Percentiles rank a stretch among this genome's conserved stretches.
Evolutionary conservation across 2,888 invertebrate species (phyloP).

Genomic region (Anticlea derivata): DNA sequence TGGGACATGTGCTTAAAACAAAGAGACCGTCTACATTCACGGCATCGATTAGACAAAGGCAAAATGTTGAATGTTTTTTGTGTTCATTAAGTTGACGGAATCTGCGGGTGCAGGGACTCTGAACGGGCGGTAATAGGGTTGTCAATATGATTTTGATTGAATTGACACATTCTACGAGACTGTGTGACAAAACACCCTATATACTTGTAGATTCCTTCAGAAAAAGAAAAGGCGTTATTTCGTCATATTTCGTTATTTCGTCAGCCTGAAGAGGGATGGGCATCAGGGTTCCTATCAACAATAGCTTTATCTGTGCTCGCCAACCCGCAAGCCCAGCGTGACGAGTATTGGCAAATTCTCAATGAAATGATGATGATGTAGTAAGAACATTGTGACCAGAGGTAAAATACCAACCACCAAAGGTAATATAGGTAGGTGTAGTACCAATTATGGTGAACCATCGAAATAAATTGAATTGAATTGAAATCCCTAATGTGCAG

Average conservation of each 20-base stretch:
- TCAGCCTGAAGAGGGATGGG: background rate
- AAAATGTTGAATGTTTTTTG: slow-evolving; percentile 37
- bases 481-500: too few relatives aligned
- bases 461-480: too few relatives aligned
- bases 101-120: slow-evolving; percentile 47
- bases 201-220: background rate
- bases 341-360: too few relatives aligned
- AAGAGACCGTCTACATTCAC: slow-evolving; percentile 21
- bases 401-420: too few relatives aligned
- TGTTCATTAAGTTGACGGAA: slow-evolving; percentile 45
- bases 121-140: slow-evolving; percentile 37
- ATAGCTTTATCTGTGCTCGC: too few relatives aligned
- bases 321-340: too few relatives aligned
- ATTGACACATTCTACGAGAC: background rate
- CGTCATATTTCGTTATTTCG: too few relatives aligned
- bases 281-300: too few relatives aligned
- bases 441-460: too few relatives aligned
- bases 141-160: slow-evolving; percentile 6
- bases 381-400: too few relatives aligned
- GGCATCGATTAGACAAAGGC: slow-evolving; percentile 38
- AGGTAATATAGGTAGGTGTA: too few relatives aligned
- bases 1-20: slow-evolving; percentile 25
- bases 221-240: background rate
- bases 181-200: background rate
- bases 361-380: too few relatives aligned